These are phyloP conservation scores for Adelges cooleyi DNA, from an alignment of 1,140 invertebrate species.

Conservation along the genomic window DNA sequence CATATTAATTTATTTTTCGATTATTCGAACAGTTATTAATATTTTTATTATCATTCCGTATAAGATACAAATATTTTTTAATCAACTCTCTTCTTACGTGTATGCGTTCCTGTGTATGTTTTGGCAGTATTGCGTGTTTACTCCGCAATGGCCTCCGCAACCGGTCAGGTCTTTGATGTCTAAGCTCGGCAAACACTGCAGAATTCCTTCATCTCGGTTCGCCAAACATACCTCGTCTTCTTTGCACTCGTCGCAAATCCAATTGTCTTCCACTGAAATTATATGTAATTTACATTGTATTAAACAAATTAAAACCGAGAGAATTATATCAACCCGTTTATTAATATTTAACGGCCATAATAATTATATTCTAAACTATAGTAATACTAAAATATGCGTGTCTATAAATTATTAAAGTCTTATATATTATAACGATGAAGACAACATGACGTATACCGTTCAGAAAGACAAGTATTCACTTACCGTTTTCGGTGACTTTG, in stretches of 20 bases:
- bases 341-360: not conserved
- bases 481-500: constrained; percentile 14
- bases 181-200: constrained; percentile 46
- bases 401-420: not conserved
- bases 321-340: too few species aligned
- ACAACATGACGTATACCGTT: too few species aligned
- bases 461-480: not conserved
- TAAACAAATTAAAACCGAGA: not conserved
- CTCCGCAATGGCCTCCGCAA: constrained; percentile 58
- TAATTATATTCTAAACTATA: not conserved
- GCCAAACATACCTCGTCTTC: constrained; percentile 52
- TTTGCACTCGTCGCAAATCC: constrained; percentile 41
- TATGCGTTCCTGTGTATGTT: constrained; percentile 47
- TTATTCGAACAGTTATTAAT: too few species aligned
- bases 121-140: constrained; percentile 59
- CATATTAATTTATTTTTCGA: too few species aligned
- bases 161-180: constrained; percentile 56
- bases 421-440: not conserved
- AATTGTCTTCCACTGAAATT: constrained; percentile 26
- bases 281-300: not conserved
- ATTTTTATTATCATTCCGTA: too few species aligned
- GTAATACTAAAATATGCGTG: too few species aligned
- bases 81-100: too few species aligned
- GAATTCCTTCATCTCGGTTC: constrained; percentile 46
- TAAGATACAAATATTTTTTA: too few species aligned